Evolutionary conservation across 2,113 vertebrate genomes (phyloP).

Genomic region (Eudyptes chrysolophus): DNA sequence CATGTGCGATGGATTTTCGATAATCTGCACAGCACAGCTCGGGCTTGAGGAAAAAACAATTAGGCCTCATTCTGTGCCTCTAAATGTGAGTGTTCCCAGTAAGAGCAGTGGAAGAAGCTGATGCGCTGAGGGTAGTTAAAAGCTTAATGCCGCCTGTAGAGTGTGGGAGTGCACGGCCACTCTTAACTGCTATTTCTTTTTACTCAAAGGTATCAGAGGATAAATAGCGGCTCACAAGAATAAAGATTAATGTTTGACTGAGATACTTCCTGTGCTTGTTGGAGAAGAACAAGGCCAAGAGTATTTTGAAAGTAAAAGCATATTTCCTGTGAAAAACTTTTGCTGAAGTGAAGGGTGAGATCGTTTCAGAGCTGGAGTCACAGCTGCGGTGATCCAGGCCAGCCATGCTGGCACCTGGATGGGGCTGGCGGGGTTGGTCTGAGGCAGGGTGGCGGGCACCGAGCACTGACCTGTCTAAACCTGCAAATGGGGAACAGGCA

Average conservation of each 20-base stretch:
- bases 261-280: conserved; percentile 43
- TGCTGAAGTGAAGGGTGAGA: neutral
- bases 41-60: neutral
- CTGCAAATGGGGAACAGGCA: neutral
- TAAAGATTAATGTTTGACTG: neutral
- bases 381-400: neutral
- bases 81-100: neutral
- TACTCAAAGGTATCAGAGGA: neutral
- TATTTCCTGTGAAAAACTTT: conserved; percentile 37
- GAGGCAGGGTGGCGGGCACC: neutral
- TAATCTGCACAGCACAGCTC: neutral
- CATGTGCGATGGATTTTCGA: neutral
- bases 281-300: neutral
- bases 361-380: neutral
- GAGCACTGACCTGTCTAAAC: neutral
- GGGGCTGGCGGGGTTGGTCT: neutral
- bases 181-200: neutral
- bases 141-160: neutral
- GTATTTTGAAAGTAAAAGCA: conserved; percentile 52
- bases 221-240: neutral
- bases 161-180: neutral
- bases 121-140: neutral
- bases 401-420: neutral
- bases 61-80: neutral
- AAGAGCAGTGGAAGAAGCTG: neutral